Conservation (phyloP, 2,888 invertebrate species). For the Cryptus armator region DNA sequence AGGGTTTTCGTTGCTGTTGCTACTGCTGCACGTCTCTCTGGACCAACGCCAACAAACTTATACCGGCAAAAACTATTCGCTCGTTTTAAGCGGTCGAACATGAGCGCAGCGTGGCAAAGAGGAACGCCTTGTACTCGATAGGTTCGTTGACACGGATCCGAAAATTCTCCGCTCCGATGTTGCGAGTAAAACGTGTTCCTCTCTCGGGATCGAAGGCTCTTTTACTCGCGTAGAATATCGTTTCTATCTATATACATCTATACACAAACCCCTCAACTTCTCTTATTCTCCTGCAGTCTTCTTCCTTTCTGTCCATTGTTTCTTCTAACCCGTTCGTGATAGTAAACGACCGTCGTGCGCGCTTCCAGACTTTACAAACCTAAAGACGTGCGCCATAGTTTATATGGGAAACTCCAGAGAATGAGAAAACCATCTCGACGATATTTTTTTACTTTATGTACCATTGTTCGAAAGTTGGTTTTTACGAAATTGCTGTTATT, state of each 20-base stretch:
- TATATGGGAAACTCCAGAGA: slow-evolving; percentile 19
- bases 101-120: slow-evolving; percentile 12
- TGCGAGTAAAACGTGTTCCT: slow-evolving; percentile 34
- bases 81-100: slow-evolving; percentile 50
- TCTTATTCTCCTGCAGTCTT: not conserved
- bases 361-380: not conserved
- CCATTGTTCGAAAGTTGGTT: slow-evolving; percentile 22
- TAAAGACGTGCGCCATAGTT: slow-evolving; percentile 17
- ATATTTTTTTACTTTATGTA: not conserved
- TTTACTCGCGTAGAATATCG: slow-evolving; percentile 14
- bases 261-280: not conserved
- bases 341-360: slow-evolving; percentile 39
- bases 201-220: slow-evolving; percentile 15
- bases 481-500: not conserved
- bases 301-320: slow-evolving; percentile 42
- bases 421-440: not conserved
- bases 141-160: slow-evolving; percentile 78
- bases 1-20: slow-evolving; percentile 20
- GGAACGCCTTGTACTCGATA: slow-evolving; percentile 73
- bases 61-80: slow-evolving; percentile 67
- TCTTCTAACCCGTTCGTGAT: slow-evolving; percentile 17
- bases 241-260: not conserved
- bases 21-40: slow-evolving; percentile 50
- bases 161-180: slow-evolving; percentile 66
- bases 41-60: slow-evolving; percentile 63